These are phyloP conservation scores for Pogonocherus hispidulus DNA, from an alignment of 2,888 invertebrate species.

Conservation along the genomic window DNA sequence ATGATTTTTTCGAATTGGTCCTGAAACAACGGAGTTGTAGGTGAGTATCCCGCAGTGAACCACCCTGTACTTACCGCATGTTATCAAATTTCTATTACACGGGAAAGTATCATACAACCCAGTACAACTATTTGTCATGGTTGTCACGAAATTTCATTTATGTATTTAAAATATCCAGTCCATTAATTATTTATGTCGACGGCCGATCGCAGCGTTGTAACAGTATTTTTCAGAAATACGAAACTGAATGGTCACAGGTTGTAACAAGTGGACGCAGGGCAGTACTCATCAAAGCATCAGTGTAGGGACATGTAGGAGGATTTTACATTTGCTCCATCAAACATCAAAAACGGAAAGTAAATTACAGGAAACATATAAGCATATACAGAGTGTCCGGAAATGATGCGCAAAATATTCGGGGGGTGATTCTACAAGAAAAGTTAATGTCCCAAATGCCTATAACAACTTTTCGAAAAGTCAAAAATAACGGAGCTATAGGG, in stretches of 20 bases:
- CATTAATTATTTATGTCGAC: slow-evolving; percentile 43
- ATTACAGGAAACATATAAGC: too few relatives aligned
- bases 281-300: too few relatives aligned
- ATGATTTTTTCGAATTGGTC: too few relatives aligned
- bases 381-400: too few relatives aligned
- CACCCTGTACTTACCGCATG: neutral
- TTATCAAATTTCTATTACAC: slow-evolving; percentile 17
- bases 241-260: slow-evolving; percentile 15
- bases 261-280: neutral
- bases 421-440: too few relatives aligned
- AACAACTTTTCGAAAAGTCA: too few relatives aligned
- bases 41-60: too few relatives aligned
- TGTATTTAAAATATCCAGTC: slow-evolving; percentile 26
- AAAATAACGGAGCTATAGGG: too few relatives aligned
- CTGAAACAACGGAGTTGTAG: too few relatives aligned
- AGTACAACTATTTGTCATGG: neutral
- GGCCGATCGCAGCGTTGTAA: slow-evolving; percentile 37
- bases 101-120: neutral
- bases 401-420: too few relatives aligned
- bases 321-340: neutral
- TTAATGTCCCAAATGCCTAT: too few relatives aligned
- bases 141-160: slow-evolving; percentile 18
- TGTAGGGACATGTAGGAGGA: too few relatives aligned
- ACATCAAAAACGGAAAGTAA: neutral
- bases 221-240: slow-evolving; percentile 34